Evolutionary conservation across 2,888 invertebrate genomes (phyloP).

Genomic region (Drosophila pegasa): DNA sequence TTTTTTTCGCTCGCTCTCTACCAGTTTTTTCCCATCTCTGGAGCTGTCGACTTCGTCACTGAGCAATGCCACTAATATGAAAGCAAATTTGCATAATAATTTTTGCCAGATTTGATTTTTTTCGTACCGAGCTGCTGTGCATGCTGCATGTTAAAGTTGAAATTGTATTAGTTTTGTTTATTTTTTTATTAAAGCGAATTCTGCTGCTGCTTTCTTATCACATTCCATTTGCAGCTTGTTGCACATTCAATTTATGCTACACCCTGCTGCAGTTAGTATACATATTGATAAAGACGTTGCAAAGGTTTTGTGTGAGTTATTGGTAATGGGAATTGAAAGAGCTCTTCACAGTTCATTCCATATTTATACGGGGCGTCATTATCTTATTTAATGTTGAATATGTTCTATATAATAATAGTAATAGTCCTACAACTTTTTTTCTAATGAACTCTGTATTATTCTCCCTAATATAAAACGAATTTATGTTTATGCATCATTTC

Average conservation of each 20-base stretch:
- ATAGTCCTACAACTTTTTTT: too few species aligned
- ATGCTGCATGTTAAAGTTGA: slow-evolving; percentile 55
- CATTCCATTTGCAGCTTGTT: slow-evolving; percentile 15
- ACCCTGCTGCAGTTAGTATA: background rate
- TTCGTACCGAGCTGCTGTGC: slow-evolving; percentile 4
- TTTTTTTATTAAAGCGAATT: slow-evolving; percentile 1
- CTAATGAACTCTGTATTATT: too few species aligned
- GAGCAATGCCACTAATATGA: slow-evolving; percentile 76
- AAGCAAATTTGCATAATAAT: slow-evolving; percentile 80
- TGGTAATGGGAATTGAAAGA: background rate
- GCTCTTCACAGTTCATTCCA: too few species aligned
- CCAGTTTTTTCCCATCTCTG: background rate
- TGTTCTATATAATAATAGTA: too few species aligned
- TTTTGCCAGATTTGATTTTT: slow-evolving; percentile 64
- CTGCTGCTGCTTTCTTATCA: background rate
- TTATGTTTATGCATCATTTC: too few species aligned
- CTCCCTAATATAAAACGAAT: too few species aligned
- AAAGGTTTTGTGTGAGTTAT: background rate
- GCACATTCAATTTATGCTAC: slow-evolving; percentile 1
- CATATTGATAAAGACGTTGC: background rate
- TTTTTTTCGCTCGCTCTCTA: slow-evolving; percentile 1
- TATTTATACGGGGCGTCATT: too few species aligned
- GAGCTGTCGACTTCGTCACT: slow-evolving; percentile 53
- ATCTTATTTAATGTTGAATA: too few species aligned
- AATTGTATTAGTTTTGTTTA: slow-evolving; percentile 42